phyloP scores from a whole-genome alignment of 2,113 vertebrate genomes.

The Cnemophilus loriae region DNA sequence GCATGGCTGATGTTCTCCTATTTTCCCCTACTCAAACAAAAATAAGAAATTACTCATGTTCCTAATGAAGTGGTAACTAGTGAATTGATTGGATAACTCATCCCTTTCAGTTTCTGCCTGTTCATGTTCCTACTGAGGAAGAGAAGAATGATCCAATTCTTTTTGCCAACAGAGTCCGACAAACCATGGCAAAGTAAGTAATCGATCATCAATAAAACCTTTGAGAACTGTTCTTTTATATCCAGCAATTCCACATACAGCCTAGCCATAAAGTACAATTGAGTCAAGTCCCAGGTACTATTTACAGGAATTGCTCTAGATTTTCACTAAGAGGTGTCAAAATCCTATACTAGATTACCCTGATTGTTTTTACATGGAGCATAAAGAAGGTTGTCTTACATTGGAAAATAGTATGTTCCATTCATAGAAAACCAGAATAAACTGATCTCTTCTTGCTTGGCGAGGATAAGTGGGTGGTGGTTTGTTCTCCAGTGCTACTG shows the following conservation, averaged over 20 bases:
- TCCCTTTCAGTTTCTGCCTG: conserved; percentile 86
- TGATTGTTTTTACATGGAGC: neutral
- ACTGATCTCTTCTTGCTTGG: neutral
- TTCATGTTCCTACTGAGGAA: conserved; percentile 83
- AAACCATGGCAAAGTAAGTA: conserved; percentile 87
- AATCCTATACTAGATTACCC: neutral
- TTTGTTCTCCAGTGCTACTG: neutral
- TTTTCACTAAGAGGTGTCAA: neutral
- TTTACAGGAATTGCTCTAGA: neutral
- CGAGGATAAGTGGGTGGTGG: neutral
- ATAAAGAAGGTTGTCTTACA: neutral
- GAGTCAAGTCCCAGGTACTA: neutral
- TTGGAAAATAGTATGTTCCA: neutral
- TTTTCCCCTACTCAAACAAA: neutral
- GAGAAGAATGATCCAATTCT: conserved; percentile 82
- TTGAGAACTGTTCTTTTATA: neutral
- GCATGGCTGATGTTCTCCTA: neutral
- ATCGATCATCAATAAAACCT: neutral
- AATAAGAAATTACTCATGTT: neutral
- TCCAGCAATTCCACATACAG: neutral
- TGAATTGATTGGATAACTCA: neutral
- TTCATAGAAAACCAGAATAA: neutral
- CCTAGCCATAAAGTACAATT: neutral
- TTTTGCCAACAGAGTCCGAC: conserved; percentile 84
- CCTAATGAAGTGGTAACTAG: neutral